These are phyloP conservation scores for Meiosimyza platycephala DNA, from an alignment of 2,888 invertebrate genomes.

Conservation along the genomic window DNA sequence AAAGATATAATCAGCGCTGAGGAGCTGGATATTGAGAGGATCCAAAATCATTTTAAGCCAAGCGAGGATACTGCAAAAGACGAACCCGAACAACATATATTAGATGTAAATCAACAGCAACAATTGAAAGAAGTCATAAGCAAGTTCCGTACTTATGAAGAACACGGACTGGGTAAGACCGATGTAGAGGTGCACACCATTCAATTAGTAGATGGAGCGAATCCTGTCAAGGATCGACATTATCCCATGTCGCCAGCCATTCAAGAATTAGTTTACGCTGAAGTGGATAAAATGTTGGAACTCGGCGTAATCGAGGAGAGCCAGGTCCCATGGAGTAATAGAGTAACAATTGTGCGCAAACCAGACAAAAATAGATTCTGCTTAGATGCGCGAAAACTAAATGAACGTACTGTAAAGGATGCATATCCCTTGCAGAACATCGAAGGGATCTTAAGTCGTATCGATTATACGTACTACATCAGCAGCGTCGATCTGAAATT, in stretches of 20 bases:
- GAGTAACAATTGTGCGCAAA: constrained; percentile 50
- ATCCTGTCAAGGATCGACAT: constrained; percentile 41
- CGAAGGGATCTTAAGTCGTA: constrained; percentile 28
- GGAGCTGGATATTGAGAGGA: not conserved
- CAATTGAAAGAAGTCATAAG: not conserved
- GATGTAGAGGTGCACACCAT: constrained; percentile 37
- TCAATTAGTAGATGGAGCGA: constrained; percentile 36
- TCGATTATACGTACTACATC: constrained; percentile 28
- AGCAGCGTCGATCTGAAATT: constrained; percentile 33
- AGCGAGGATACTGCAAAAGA: not conserved
- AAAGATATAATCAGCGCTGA: not conserved
- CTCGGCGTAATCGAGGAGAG: constrained; percentile 52
- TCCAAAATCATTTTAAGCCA: too few relatives aligned
- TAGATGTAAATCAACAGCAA: not conserved
- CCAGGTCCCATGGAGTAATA: constrained; percentile 52
- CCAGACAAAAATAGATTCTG: constrained; percentile 48
- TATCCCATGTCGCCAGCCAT: constrained; percentile 43
- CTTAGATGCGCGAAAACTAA: constrained; percentile 52
- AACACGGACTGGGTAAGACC: constrained; percentile 37
- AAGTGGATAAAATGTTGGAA: constrained; percentile 55
- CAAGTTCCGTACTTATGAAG: not conserved
- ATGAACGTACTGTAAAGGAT: constrained; percentile 41
- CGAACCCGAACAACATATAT: not conserved
- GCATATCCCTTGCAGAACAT: constrained; percentile 30
- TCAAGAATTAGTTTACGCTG: constrained; percentile 43